A percentile compares a stretch with the other conserved stretches of the same genome.
phyloP scores from a whole-genome alignment of 2,888 invertebrate species.

The Tiphia femorata region DNA sequence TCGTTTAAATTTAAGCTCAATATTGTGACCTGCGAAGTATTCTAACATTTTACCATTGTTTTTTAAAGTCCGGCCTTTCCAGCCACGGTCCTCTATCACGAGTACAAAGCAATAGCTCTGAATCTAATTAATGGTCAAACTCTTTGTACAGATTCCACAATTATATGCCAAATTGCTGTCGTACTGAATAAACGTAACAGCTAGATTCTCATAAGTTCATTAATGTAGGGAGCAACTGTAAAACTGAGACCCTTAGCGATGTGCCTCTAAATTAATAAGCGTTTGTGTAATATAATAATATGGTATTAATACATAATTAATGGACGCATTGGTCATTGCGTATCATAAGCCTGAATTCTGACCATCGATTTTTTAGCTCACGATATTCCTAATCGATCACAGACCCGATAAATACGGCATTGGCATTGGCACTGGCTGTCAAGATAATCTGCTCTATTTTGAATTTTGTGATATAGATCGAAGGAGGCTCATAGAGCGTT shows the following conservation, averaged over 20 bases:
- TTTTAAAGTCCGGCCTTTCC: conserved; percentile 30
- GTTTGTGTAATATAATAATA: conserved; percentile 61
- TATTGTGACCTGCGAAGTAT: conserved; percentile 13
- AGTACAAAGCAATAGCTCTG: conserved; percentile 44
- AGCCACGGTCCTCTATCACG: conserved; percentile 26
- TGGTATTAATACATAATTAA: conserved; percentile 51
- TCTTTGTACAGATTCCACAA: conserved; percentile 53
- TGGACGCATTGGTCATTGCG: conserved; percentile 47
- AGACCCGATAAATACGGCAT: conserved; percentile 46
- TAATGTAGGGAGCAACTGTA: conserved; percentile 59
- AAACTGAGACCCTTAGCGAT: conserved; percentile 67
- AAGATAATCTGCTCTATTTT: conserved; percentile 55
- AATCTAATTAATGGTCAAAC: conserved; percentile 34
- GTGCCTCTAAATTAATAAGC: conserved; percentile 68
- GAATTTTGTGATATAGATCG: conserved; percentile 58
- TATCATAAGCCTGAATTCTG: conserved; percentile 55
- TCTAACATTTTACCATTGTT: conserved; percentile 19
- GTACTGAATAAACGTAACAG: conserved; percentile 48
- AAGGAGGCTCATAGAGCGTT: conserved; percentile 49
- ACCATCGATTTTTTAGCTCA: conserved; percentile 53
- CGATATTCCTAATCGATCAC: conserved; percentile 55
- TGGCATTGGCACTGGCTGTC: conserved; percentile 54
- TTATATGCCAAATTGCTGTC: conserved; percentile 50
- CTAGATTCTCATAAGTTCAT: conserved; percentile 53
- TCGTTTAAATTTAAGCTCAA: conserved; percentile 21